phyloP scores from a whole-genome alignment of 2,888 invertebrate genomes.

The Agriopis aurantiaria region DNA sequence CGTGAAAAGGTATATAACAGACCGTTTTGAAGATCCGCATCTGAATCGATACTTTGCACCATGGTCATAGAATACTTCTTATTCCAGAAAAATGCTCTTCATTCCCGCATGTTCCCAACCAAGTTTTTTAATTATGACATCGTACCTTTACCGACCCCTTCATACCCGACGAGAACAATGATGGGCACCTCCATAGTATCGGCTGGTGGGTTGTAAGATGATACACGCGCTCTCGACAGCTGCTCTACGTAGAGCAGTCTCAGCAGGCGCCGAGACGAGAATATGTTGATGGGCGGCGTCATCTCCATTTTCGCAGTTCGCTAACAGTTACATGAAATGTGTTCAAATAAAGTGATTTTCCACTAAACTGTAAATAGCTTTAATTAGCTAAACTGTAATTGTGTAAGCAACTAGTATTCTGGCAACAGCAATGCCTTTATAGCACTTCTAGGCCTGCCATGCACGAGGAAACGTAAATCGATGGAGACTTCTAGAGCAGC shows the following conservation, averaged over 20 bases:
- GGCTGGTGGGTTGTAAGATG: conserved; percentile 68
- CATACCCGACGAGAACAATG: conserved; percentile 73
- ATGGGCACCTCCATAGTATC: conserved; percentile 75
- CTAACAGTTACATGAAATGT: conserved; percentile 47
- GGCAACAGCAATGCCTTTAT: conserved; percentile 11
- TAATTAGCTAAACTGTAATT: neutral
- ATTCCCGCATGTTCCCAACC: too few relatives aligned
- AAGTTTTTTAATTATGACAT: neutral
- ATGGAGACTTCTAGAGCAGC: neutral
- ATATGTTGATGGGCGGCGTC: conserved; percentile 64
- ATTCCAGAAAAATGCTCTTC: too few relatives aligned
- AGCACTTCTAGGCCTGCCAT: conserved; percentile 4
- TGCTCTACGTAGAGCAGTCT: conserved; percentile 76
- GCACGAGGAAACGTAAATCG: neutral
- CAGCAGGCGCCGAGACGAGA: conserved; percentile 69
- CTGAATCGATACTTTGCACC: too few relatives aligned
- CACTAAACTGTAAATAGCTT: conserved; percentile 1
- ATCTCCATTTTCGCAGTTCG: conserved; percentile 70
- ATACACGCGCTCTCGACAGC: conserved; percentile 66
- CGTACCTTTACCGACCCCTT: conserved; percentile 77
- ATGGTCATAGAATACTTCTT: too few relatives aligned
- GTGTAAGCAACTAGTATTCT: neutral
- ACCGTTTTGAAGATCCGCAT: too few relatives aligned
- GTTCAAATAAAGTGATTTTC: neutral
- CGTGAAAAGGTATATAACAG: too few relatives aligned